Percentiles rank a stretch among this genome's conserved stretches.
These are phyloP conservation scores for Eleutherodactylus coqui DNA, from an alignment of 2,797 vertebrate species.

Conservation along the genomic window DNA sequence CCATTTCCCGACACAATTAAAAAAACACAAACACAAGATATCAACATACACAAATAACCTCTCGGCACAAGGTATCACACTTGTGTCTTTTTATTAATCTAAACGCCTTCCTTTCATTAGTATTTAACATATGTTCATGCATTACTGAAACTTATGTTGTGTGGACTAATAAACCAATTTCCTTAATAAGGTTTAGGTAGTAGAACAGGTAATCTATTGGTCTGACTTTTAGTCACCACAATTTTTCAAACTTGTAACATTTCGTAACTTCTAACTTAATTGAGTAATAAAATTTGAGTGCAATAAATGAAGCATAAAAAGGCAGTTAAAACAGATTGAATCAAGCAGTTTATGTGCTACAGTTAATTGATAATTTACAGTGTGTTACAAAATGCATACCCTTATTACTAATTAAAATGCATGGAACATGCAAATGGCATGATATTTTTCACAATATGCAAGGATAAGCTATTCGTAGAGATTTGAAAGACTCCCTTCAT, in stretches of 20 bases:
- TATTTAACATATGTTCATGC: not conserved
- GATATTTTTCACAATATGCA: conserved; percentile 21
- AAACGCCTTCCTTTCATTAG: not conserved
- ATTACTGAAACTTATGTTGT: not conserved
- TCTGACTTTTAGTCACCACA: conserved; percentile 13
- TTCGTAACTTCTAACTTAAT: conserved; percentile 55
- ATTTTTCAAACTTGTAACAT: conserved; percentile 44
- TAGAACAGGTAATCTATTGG: conserved; percentile 60
- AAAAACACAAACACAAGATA: too few relatives aligned
- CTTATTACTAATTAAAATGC: conserved; percentile 60
- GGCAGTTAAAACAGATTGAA: conserved; percentile 58
- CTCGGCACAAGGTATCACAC: too few relatives aligned
- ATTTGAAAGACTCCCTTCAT: not conserved
- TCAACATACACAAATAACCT: too few relatives aligned
- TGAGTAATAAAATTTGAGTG: conserved; percentile 63
- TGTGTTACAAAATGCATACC: conserved; percentile 56
- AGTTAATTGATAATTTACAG: conserved; percentile 65
- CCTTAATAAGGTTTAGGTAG: conserved; percentile 16
- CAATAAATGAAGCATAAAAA: conserved; percentile 60
- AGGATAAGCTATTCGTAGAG: conserved; percentile 28
- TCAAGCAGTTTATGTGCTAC: conserved; percentile 45
- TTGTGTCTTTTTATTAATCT: not conserved
- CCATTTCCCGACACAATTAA: too few relatives aligned
- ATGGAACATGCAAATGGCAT: conserved; percentile 35
- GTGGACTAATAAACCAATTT: not conserved